Base-by-base conservation (phyloP, 1,140 invertebrate genomes). In the Cydia pomonella region DNA sequence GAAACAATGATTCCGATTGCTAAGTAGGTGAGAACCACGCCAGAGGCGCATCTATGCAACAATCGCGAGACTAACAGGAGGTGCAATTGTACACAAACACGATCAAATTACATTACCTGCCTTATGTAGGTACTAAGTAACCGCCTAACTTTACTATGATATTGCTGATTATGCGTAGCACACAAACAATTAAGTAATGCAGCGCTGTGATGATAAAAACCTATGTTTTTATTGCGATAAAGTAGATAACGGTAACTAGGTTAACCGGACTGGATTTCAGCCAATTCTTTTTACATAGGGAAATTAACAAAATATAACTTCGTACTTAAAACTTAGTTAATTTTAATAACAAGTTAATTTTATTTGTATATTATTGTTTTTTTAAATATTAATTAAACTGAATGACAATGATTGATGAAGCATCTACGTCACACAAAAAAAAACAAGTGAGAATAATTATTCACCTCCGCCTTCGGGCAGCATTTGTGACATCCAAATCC, bases 401-500 rank as follows among this genome's bases (percentile, higher is more conserved):
- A 3, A 23, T 59, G 18, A 7, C 18, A 10, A 59, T 12, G 53
- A 59, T 59, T 23, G 21, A 59, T 59, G 12, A 59, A 59, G 53
- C 53, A 23, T 59, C 18, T 59, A 23, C 18, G 53, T 59, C 64
- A 80, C 73, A 77, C 77, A 27, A 13, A 72, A 13, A 72, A 50
- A 75, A 72, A 76, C 21, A 69, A 72, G 53, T 71, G 62, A 1
- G 23, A 75, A 80, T 84, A n/a, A n/a, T n/a, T n/a, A 88, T 80
- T 89, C 81, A 92, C 87, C 87, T 89, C 88, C 86, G 76, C 81
- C 87, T 77, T 92, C 90, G 71, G 89, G 90, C 73, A 91, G 82
- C 90, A 92, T 92, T 79, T 84, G 86, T 80, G 88, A 89, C 87
- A 89, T 90, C 86, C 83, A 89, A 87, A 82, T 82, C 81, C 80